These are phyloP conservation scores for Apogon hyalosoma DNA, from an alignment of 2,797 vertebrate genomes.

Conservation along the genomic window DNA sequence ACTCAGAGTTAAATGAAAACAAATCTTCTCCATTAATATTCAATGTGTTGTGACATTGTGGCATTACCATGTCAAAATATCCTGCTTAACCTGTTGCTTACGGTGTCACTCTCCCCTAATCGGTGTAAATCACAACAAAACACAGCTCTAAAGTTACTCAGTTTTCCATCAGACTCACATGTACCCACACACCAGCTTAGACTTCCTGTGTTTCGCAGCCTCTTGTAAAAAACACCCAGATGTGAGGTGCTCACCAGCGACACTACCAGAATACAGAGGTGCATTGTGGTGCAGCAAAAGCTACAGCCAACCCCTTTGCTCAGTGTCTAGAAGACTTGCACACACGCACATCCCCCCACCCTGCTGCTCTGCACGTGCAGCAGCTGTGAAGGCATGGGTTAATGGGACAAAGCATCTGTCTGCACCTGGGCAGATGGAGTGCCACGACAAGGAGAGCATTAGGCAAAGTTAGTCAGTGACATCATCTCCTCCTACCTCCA, in stretches of 20 bases:
- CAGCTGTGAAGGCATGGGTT: slow-evolving; percentile 61
- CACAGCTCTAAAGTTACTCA: slow-evolving; percentile 62
- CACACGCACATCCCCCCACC: slow-evolving; percentile 24
- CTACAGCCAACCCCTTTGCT: slow-evolving; percentile 40
- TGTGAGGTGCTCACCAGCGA: slow-evolving; percentile 75
- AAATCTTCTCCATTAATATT: slow-evolving; percentile 12
- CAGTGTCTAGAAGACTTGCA: slow-evolving; percentile 7
- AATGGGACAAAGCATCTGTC: slow-evolving; percentile 50
- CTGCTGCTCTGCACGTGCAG: slow-evolving; percentile 42
- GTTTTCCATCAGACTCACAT: slow-evolving; percentile 70
- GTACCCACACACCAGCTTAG: slow-evolving; percentile 34
- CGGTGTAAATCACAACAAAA: slow-evolving; percentile 66
- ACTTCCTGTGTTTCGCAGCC: slow-evolving; percentile 80
- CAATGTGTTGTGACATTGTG: slow-evolving; percentile 13
- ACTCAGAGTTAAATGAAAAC: slow-evolving; percentile 13
- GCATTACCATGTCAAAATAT: slow-evolving; percentile 25
- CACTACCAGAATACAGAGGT: slow-evolving; percentile 75
- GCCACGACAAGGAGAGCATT: slow-evolving; percentile 25
- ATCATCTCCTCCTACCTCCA: slow-evolving; percentile 66
- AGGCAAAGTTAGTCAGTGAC: slow-evolving; percentile 64
- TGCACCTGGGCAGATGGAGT: slow-evolving; percentile 56
- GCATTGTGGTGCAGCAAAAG: slow-evolving; percentile 71
- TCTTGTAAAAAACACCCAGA: slow-evolving; percentile 83
- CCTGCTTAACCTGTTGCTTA: slow-evolving; percentile 21
- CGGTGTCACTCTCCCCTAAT: slow-evolving; percentile 49